Conservation (phyloP, 2,888 invertebrate species). For the Drosophila gaucha region DNA sequence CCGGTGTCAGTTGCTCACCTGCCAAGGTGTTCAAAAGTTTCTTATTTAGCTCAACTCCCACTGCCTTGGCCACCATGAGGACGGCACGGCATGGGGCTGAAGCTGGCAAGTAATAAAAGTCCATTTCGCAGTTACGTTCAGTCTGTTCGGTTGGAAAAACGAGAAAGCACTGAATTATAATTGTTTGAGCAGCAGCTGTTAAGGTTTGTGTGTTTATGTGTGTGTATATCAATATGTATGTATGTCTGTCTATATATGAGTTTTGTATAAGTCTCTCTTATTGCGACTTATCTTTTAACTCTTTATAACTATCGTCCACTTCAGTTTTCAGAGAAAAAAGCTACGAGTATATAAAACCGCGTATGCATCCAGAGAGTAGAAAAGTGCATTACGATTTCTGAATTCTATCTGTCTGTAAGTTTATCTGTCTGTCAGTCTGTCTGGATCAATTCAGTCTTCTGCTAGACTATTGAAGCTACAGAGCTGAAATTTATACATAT, state of each 20-base stretch:
- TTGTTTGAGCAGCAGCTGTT: neutral
- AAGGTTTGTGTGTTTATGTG: no score
- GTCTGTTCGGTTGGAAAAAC: neutral
- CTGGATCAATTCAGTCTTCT: no score
- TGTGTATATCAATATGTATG: no score
- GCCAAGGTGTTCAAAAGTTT: constrained; percentile 86
- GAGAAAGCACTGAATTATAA: constrained; percentile 1
- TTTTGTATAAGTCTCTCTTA: neutral
- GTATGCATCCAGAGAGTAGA: neutral
- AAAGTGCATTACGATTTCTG: neutral
- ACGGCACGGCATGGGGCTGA: constrained; percentile 88
- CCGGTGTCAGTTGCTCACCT: constrained; percentile 88
- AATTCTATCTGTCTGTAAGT: no score
- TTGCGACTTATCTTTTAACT: neutral
- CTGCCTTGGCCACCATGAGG: constrained; percentile 87
- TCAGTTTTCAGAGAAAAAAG: neutral
- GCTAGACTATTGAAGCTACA: no score
- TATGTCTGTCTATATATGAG: no score
- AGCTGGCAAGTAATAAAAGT: constrained; percentile 83
- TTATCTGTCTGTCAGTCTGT: no score
- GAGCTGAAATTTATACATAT: no score
- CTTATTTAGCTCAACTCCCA: constrained; percentile 88
- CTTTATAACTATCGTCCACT: neutral
- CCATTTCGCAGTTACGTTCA: constrained; percentile 83
- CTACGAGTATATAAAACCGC: neutral